Evolutionary conservation across 2,888 invertebrate species (phyloP).

Genomic region (Carabus problematicus): DNA sequence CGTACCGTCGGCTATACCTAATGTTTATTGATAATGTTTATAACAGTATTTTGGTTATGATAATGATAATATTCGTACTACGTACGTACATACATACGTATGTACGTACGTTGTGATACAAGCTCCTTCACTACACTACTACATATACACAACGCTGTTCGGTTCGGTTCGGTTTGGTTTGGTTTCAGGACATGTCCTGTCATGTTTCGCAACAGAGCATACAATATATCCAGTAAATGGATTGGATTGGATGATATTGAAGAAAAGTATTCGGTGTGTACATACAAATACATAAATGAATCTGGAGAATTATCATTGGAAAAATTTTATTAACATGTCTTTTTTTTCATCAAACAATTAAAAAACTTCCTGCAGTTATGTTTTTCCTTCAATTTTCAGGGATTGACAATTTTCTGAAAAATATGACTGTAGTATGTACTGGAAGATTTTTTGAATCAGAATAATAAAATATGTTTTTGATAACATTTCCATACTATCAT

Average conservation of each 20-base stretch:
- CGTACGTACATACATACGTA: too few species aligned
- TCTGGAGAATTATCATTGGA: not conserved
- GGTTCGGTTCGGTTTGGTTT: too few species aligned
- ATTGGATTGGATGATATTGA: conserved; percentile 8
- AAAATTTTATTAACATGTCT: not conserved
- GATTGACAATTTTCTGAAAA: conserved; percentile 35
- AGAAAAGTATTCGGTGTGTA: conserved; percentile 30
- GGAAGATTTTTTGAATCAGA: conserved; percentile 36
- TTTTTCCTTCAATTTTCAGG: conserved; percentile 9
- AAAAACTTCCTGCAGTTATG: conserved; percentile 13
- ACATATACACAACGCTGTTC: conserved; percentile 19
- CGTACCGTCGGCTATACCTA: too few species aligned
- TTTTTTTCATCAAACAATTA: conserved; percentile 12
- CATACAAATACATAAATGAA: conserved; percentile 12
- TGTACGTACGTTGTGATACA: conserved; percentile 25
- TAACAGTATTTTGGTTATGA: conserved; percentile 26
- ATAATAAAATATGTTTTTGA: conserved; percentile 43
- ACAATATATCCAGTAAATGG: not conserved
- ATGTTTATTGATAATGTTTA: not conserved
- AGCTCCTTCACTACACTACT: conserved; percentile 8
- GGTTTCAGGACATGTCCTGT: not conserved
- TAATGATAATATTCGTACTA: too few species aligned
- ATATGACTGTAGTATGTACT: conserved; percentile 41
- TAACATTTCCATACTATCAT: conserved; percentile 39
- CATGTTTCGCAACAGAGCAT: too few species aligned